Conservation (phyloP, 2,888 invertebrate genomes). For the Drosophila nr. perissopoda region DNA sequence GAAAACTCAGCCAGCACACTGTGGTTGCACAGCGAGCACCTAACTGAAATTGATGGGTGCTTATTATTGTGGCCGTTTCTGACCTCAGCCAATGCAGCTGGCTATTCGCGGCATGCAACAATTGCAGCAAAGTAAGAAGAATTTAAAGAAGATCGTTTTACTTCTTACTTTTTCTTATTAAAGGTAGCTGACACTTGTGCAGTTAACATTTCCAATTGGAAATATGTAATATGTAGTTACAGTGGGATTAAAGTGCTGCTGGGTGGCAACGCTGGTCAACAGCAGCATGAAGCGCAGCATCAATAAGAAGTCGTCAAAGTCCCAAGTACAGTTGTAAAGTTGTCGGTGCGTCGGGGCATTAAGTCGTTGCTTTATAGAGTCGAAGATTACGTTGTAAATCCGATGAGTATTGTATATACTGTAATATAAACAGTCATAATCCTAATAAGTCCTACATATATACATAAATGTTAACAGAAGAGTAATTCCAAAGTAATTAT, state of each 20-base stretch:
- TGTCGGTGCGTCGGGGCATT: no score
- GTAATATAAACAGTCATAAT: no score
- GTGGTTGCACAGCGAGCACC: constrained; percentile 24
- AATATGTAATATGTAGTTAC: no score
- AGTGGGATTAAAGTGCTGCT: no score
- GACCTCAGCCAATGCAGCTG: constrained; percentile 25
- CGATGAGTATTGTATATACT: no score
- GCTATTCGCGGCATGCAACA: not conserved
- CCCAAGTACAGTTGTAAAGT: no score
- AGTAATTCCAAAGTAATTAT: fast-evolving
- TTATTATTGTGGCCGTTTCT: constrained; percentile 10
- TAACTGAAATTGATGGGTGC: constrained; percentile 34
- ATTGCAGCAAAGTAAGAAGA: not conserved
- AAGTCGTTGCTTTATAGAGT: no score
- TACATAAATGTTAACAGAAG: not conserved
- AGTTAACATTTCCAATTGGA: not conserved
- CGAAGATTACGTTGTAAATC: no score
- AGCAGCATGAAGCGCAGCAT: no score
- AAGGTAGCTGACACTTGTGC: not conserved
- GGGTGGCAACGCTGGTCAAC: no score
- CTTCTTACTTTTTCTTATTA: not conserved
- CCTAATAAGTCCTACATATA: no score
- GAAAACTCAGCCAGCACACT: not conserved
- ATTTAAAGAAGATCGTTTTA: not conserved
- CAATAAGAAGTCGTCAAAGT: no score